These are phyloP conservation scores for Acipenser transmontanus DNA, from an alignment of 2,797 vertebrate species.

Conservation along the genomic window DNA sequence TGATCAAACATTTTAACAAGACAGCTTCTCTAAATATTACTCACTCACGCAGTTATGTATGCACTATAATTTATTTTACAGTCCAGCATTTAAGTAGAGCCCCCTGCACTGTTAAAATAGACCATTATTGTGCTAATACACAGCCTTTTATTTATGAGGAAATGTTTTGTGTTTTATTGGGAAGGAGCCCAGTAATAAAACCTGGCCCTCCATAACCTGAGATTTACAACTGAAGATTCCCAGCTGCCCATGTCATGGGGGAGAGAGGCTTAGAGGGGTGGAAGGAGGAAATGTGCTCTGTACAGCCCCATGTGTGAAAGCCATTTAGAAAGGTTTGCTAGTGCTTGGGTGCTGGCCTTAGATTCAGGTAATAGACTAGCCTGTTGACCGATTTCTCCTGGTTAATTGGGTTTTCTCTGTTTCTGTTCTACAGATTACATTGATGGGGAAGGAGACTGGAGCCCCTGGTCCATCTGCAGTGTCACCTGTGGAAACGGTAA, in stretches of 20 bases:
- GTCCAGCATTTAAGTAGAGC: too few relatives aligned
- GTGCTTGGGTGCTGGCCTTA: slow-evolving; percentile 42
- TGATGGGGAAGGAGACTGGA: slow-evolving; percentile 89
- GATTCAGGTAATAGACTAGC: slow-evolving; percentile 44
- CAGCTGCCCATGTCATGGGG: slow-evolving; percentile 27
- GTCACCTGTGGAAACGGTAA: slow-evolving; percentile 83
- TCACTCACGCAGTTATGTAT: too few relatives aligned
- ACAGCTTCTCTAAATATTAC: too few relatives aligned
- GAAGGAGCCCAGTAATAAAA: slow-evolving; percentile 18
- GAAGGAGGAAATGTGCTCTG: slow-evolving; percentile 52
- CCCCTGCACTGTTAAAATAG: neutral
- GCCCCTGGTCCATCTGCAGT: slow-evolving; percentile 82
- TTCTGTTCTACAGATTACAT: slow-evolving; percentile 68
- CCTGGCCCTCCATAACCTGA: slow-evolving; percentile 20
- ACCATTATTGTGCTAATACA: slow-evolving; percentile 2
- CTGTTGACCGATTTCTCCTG: slow-evolving; percentile 9
- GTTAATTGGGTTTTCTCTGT: slow-evolving; percentile 18
- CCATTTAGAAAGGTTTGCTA: slow-evolving; percentile 56
- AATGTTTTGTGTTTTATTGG: slow-evolving; percentile 13
- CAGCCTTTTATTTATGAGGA: slow-evolving; percentile 10
- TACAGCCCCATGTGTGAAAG: slow-evolving; percentile 41
- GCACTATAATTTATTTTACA: too few relatives aligned
- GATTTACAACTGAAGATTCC: slow-evolving; percentile 33
- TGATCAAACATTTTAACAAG: too few relatives aligned
- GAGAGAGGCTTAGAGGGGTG: slow-evolving; percentile 24